These are phyloP conservation scores for Luperina testacea DNA, from an alignment of 2,888 invertebrate species.

Conservation along the genomic window DNA sequence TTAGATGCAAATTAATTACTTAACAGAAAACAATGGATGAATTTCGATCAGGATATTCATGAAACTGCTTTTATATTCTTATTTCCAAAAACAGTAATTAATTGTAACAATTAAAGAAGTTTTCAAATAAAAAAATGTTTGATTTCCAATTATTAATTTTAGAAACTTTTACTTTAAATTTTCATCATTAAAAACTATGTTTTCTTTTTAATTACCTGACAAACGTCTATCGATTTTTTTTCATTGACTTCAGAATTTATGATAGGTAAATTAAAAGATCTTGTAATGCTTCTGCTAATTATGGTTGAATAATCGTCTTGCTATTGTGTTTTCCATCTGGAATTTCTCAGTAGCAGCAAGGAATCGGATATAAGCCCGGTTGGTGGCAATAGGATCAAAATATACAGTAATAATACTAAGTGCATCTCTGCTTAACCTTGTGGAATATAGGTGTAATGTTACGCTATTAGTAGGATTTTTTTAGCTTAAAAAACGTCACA, in stretches of 20 bases:
- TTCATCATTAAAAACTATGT: neutral
- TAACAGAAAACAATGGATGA: neutral
- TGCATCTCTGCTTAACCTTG: neutral
- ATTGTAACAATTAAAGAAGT: neutral
- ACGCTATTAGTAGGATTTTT: neutral
- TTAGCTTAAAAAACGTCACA: neutral
- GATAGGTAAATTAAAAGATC: neutral
- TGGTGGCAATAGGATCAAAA: neutral
- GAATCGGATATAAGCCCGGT: neutral
- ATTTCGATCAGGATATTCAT: no score
- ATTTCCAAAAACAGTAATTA: neutral
- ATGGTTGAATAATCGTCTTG: neutral
- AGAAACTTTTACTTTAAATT: neutral
- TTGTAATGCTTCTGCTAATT: neutral
- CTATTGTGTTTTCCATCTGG: neutral
- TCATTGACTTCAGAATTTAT: neutral
- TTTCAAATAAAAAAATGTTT: neutral
- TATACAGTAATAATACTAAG: neutral
- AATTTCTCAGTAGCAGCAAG: neutral
- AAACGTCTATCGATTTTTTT: neutral
- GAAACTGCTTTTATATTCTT: neutral
- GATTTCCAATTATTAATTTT: neutral
- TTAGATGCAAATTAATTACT: slow-evolving; percentile 64
- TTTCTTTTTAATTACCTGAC: neutral
- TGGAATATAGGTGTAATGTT: neutral